Percentiles rank a stretch among this genome's conserved stretches.
phyloP scores from a whole-genome alignment of 2,888 invertebrate genomes.

The Epsilonema sp. region DNA sequence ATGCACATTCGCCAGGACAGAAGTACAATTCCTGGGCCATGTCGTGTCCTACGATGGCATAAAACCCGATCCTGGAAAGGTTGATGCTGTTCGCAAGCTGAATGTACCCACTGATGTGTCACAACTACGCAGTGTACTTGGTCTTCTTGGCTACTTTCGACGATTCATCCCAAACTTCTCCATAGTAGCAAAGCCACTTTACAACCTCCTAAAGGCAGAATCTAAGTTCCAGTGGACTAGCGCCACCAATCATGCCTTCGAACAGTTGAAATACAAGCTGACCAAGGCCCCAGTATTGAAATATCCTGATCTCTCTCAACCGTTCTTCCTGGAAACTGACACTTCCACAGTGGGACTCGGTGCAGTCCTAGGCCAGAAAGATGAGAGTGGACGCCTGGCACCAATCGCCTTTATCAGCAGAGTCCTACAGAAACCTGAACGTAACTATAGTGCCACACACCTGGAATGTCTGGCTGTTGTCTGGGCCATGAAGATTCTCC shows the following conservation, averaged over 20 bases:
- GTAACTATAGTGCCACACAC: slow-evolving; percentile 30
- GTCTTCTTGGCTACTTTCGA: slow-evolving; percentile 22
- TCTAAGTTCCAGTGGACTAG: slow-evolving; percentile 10
- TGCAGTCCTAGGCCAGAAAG: slow-evolving; percentile 14
- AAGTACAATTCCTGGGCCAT: slow-evolving; percentile 24
- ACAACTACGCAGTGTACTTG: slow-evolving; percentile 16
- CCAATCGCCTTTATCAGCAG: slow-evolving; percentile 15
- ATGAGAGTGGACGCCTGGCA: slow-evolving; percentile 7
- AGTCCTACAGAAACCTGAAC: slow-evolving; percentile 18
- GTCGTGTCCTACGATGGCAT: slow-evolving; percentile 18
- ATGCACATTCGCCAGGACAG: slow-evolving; percentile 6
- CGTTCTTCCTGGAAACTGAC: slow-evolving; percentile 19
- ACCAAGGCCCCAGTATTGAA: slow-evolving; percentile 11
- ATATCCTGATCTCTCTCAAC: slow-evolving; percentile 14
- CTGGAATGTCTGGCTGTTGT: slow-evolving; percentile 26
- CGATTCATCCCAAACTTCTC: slow-evolving; percentile 11
- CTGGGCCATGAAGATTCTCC: slow-evolving; percentile 27
- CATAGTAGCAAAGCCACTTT: slow-evolving; percentile 4
- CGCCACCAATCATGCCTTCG: slow-evolving; percentile 6
- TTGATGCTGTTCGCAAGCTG: slow-evolving; percentile 13
- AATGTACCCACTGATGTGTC: slow-evolving; percentile 14
- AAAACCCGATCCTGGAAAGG: slow-evolving; percentile 17
- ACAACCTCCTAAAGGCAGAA: slow-evolving; percentile 1
- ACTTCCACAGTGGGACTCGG: slow-evolving; percentile 18
- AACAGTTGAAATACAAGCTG: slow-evolving; percentile 3